A percentile compares a stretch with the other conserved stretches of the same genome.
phyloP scores from a whole-genome alignment of 2,888 invertebrate genomes.

The Hermodice carunculata region DNA sequence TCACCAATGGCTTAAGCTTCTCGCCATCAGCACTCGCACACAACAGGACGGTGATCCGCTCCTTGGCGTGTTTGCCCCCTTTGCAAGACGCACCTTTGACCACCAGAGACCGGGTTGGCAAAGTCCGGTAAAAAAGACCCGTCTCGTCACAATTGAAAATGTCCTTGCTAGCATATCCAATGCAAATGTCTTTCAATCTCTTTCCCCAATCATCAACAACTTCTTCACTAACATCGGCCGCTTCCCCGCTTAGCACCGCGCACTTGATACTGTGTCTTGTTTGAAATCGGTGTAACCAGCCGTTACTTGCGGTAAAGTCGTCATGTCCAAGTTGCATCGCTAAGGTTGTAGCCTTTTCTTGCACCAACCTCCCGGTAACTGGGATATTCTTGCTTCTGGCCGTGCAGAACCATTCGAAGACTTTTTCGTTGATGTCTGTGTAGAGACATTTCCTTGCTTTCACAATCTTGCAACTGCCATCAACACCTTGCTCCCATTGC shows the following conservation, averaged over 20 bases:
- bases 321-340: not conserved
- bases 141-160: slow-evolving; percentile 5
- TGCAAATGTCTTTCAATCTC: not conserved
- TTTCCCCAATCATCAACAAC: not conserved
- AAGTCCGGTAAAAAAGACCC: not conserved
- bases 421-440: no score
- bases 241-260: not conserved
- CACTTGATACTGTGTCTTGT: not conserved
- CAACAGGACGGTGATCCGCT: not conserved
- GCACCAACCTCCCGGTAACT: not conserved
- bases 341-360: not conserved
- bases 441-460: no score
- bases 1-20: not conserved
- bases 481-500: no score
- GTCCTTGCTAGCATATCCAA: not conserved
- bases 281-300: not conserved
- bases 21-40: not conserved
- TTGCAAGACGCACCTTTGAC: not conserved
- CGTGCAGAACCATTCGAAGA: not conserved
- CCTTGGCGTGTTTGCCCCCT: slow-evolving; percentile 1
- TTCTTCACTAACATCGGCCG: not conserved
- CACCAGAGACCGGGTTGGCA: not conserved
- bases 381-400: not conserved
- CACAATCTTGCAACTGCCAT: no score
- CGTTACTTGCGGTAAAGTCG: not conserved